Conservation (phyloP, 2,797 vertebrate species). For the Xiphophorus birchmanni region DNA sequence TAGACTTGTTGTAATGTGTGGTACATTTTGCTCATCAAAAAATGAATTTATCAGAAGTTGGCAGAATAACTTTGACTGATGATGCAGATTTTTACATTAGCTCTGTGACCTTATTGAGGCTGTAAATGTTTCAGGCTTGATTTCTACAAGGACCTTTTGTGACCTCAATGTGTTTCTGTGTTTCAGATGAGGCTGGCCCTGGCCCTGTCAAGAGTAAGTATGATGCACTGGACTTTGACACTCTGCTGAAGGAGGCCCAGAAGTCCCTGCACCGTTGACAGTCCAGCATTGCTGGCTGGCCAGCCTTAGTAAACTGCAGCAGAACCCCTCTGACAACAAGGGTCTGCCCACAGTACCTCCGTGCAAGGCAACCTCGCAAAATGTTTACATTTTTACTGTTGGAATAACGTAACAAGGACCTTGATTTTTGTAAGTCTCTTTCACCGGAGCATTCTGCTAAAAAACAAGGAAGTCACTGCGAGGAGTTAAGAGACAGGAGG, state of each 20-base stretch:
- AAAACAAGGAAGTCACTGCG: slow-evolving; percentile 60
- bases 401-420: slow-evolving; percentile 83
- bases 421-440: slow-evolving; percentile 61
- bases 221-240: slow-evolving; percentile 98
- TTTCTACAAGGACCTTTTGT: neutral
- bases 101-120: neutral
- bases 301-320: slow-evolving; percentile 70
- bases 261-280: slow-evolving; percentile 96
- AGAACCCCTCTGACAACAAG: slow-evolving; percentile 53
- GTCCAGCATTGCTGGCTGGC: slow-evolving; percentile 75
- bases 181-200: slow-evolving; percentile 84
- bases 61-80: neutral
- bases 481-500: slow-evolving; percentile 44
- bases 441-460: slow-evolving; percentile 75
- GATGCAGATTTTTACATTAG: neutral
- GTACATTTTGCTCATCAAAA: neutral
- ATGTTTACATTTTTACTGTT: slow-evolving; percentile 99
- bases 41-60: neutral
- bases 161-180: slow-evolving; percentile 3
- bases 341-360: slow-evolving; percentile 89
- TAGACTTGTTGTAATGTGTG: neutral
- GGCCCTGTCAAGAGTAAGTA: slow-evolving; percentile 95
- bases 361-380: slow-evolving; percentile 92
- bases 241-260: slow-evolving; percentile 98
- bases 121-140: neutral